A percentile compares a stretch with the other conserved stretches of the same genome.
phyloP scores from a whole-genome alignment of 2,888 invertebrate genomes.

The Tipula confusa region DNA sequence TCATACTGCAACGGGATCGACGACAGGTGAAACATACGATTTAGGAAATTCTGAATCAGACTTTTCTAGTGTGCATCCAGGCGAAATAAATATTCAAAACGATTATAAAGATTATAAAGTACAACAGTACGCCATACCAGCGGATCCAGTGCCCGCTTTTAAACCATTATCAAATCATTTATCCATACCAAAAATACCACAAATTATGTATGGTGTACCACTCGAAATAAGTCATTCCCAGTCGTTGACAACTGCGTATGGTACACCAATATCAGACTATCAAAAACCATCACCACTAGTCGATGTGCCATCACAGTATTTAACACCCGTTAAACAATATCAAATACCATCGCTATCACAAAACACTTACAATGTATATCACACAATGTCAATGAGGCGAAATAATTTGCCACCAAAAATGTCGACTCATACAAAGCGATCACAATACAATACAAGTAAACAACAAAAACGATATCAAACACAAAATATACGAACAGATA shows the following conservation, averaged over 20 bases:
- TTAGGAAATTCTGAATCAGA: not conserved
- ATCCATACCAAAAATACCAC: conserved; percentile 39
- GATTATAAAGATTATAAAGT: conserved; percentile 30
- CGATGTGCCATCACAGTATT: conserved; percentile 28
- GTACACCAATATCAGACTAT: conserved; percentile 35
- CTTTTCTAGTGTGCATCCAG: not conserved
- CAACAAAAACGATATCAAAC: not conserved
- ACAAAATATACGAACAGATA: not conserved
- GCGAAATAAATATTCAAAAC: not conserved
- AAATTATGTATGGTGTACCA: conserved; percentile 31
- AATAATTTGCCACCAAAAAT: not conserved
- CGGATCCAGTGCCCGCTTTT: conserved; percentile 34
- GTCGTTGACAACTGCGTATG: conserved; percentile 47
- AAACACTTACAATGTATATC: conserved; percentile 10
- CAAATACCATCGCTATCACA: not conserved
- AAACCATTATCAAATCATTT: conserved; percentile 32
- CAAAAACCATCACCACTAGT: conserved; percentile 32
- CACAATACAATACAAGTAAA: not conserved
- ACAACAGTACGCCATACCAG: conserved; percentile 36
- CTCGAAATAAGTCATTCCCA: conserved; percentile 43
- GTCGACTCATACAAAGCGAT: not conserved
- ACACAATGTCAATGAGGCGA: conserved; percentile 3
- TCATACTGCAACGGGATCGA: not conserved
- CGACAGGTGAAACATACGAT: not conserved
- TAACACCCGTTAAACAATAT: not conserved